Base-by-base conservation (phyloP, 2,113 vertebrate genomes). In the Pituophis catenifer region DNA sequence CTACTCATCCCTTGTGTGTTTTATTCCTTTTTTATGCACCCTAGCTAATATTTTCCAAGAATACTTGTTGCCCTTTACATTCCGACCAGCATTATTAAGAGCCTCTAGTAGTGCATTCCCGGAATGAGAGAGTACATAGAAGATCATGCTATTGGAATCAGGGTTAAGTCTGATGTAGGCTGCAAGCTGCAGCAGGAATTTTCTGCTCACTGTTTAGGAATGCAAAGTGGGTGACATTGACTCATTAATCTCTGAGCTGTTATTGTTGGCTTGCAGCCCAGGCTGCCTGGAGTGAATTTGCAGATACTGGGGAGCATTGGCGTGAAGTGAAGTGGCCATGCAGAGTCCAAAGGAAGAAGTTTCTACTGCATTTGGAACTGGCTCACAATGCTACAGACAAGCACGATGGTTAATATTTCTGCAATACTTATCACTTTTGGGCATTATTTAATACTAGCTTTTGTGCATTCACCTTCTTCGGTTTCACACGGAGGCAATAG, bases 401-500 rank as follows among this genome's bases (percentile, higher is more conserved):
- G 89, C 75, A 85, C 53, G 86, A 81, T 50, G 48, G 89, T 95
- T 93, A 91, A 38, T 88, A 70, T 90, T 86, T 96, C 94, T 86
- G 92, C 90, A 59, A 92, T 26, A 58, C 96, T 94, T 94, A 93
- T 95, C 94, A 97, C 93, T 96, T 96, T 97, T 93, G 94, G 95
- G 94, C 95, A 96, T 94, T 97, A 95, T 95, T 96, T 97, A 96
- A 95, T 94, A 97, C 90, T 94, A 93, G 93, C 93, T 96, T 94
- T 95, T 96, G 86, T 70, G 93, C 95, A 89, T 97, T 95, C 96
- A 95, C 92, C 55, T 96, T 96, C 94, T 96, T 97, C 95, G 96
- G 92, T 96, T 96, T 93, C 95, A 95, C 91, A 89, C 90, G 75
- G 96, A 96, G 95, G 95, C 96, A 96, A 96, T 94, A 96, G 96